Percentiles rank a stretch among this genome's conserved stretches.
These are phyloP conservation scores for Orchesella cincta DNA, from an alignment of 1,140 invertebrate genomes.

Conservation along the genomic window DNA sequence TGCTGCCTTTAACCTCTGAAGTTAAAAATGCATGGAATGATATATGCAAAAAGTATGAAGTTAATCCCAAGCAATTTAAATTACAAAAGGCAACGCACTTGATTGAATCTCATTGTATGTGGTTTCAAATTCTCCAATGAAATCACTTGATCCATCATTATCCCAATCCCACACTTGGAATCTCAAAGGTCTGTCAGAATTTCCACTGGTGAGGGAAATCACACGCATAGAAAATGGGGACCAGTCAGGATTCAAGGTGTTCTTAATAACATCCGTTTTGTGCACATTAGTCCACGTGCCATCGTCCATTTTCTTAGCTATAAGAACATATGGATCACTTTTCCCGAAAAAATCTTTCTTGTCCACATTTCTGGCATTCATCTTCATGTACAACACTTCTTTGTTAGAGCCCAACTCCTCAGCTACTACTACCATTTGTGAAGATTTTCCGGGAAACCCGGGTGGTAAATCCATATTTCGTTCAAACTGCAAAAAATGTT, in stretches of 20 bases:
- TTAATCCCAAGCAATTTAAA: no score
- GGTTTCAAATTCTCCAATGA: slow-evolving; percentile 59
- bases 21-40: background rate
- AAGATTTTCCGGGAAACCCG: slow-evolving; percentile 48
- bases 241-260: slow-evolving; percentile 64
- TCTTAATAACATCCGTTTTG: slow-evolving; percentile 62
- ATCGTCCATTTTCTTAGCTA: slow-evolving; percentile 60
- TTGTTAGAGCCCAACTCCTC: slow-evolving; percentile 60
- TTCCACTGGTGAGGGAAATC: slow-evolving; percentile 60
- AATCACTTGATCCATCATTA: slow-evolving; percentile 58
- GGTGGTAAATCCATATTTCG: slow-evolving; percentile 44
- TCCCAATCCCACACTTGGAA: slow-evolving; percentile 61
- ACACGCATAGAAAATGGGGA: slow-evolving; percentile 59
- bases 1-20: slow-evolving; percentile 30
- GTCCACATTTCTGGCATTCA: slow-evolving; percentile 59
- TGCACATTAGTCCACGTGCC: slow-evolving; percentile 60
- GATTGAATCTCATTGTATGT: slow-evolving; percentile 54
- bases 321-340: slow-evolving; percentile 62
- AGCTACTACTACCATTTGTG: slow-evolving; percentile 56
- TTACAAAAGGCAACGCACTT: slow-evolving; percentile 45
- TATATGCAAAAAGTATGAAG: no score
- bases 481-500: slow-evolving; percentile 42
- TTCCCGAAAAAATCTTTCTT: slow-evolving; percentile 64
- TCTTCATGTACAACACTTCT: slow-evolving; percentile 59
- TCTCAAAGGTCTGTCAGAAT: slow-evolving; percentile 59